Conservation (phyloP, 2,888 invertebrate species). For the Gymnoscelis rufifasciata region DNA sequence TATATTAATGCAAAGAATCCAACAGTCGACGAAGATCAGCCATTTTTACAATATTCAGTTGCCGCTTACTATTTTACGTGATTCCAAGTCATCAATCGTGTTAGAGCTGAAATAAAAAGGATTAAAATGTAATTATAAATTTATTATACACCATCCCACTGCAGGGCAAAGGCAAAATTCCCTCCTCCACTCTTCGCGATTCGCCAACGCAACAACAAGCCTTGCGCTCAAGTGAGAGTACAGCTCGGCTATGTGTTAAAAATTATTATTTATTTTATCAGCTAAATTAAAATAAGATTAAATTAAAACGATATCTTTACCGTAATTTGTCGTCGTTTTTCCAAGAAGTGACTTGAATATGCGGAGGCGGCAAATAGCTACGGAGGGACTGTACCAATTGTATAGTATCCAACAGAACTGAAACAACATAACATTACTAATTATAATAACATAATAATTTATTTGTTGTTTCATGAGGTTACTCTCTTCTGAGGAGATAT, state of each 20-base stretch:
- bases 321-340: slow-evolving; percentile 87
- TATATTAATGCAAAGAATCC: slow-evolving; percentile 10
- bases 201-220: too few species aligned
- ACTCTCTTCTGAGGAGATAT: too few species aligned
- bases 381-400: slow-evolving; percentile 91
- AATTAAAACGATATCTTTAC: slow-evolving; percentile 36
- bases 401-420: slow-evolving; percentile 91
- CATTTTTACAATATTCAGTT: slow-evolving; percentile 49
- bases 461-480: too few species aligned
- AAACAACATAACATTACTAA: slow-evolving; percentile 33
- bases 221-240: too few species aligned
- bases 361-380: slow-evolving; percentile 91
- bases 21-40: background rate
- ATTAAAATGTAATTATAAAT: too few species aligned
- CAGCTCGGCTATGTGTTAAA: too few species aligned
- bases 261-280: too few species aligned
- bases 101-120: slow-evolving; percentile 54
- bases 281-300: background rate
- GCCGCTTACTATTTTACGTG: slow-evolving; percentile 73
- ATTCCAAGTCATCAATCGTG: slow-evolving; percentile 74
- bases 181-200: too few species aligned
- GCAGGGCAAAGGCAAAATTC: too few species aligned
- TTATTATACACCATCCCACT: too few species aligned
- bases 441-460: too few species aligned
- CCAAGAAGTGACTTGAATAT: slow-evolving; percentile 93